Base-by-base conservation (phyloP, 2,797 vertebrate species). In the Dipus sagitta region DNA sequence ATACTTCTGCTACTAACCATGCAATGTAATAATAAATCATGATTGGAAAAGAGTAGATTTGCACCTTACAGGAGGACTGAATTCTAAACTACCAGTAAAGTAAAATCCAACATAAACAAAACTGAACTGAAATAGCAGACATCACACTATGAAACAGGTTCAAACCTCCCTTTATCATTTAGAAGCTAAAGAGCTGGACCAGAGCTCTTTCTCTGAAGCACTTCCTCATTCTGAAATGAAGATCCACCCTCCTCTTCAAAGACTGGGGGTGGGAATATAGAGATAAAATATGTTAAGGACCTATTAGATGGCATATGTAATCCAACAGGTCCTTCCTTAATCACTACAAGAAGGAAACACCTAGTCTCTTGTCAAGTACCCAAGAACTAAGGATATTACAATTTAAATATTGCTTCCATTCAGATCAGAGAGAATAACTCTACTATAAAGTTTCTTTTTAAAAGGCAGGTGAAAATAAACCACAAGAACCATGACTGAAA, bases 401-500 rank as follows among this genome's bases (percentile, higher is more conserved):
- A 17, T 52, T 91, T 82, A 95, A 90, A 87, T 65, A 77, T 28
- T 24, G 17, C 64, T 94, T 86, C 74, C 71, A 91, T 30, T 91
- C 65, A 89, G 70, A 79, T 79, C 52, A 85, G 10, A 81, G 90
- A 38, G 92, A 93, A 94, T 38, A 92, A 88, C 79, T 4, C 5
- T 34, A 88, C 34, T 58, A 67, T 17, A 93, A 18, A 88, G 88
- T 93, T n/a, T 52, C 92, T 52, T 47, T 93, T 52, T 83, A 94
- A 10, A 81, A 85, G 76, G 23, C 90, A 94, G 30, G 34, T 77
- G 47, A 95, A 95, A 94, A 87, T 88, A 89, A 95, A 83, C 17
- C 77, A 67, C 67, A 91, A 81, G 8, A 65, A 86, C 34, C 75
- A 86, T 21, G 47, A 87, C 0, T 87, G 54, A 94, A 92, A 95